Evolutionary conservation across 2,888 invertebrate species (phyloP), one percentile per base, ranked within the genome.

Genomic region (Altica lythri): DNA sequence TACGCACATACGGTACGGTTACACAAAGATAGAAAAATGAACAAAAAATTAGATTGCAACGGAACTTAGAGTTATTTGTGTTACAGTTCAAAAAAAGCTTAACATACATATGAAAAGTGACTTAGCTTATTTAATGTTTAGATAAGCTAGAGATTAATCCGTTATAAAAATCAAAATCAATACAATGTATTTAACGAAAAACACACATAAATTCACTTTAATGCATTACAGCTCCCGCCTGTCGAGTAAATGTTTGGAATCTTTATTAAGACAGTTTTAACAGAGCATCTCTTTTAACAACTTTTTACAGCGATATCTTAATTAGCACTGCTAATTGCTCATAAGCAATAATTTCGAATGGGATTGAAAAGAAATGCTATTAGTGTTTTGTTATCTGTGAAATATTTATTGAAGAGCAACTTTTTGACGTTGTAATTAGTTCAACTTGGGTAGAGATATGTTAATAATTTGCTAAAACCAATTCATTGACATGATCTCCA

Each of bases 261-360:
- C 25, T 48, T 48, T 48, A 48, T 48, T 37, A 35, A 48, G 38
- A 38, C 47, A 38, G 18, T 48, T 48, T 37, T 29, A 48, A 38
- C 37, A 27, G 47, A 47, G 22, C 10, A 47, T 47, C 27, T 47
- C 37, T 48, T 48, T 47, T 32, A 47, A 47, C 27, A 37, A 47
- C 37, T 47, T 47, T 46, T 48, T 37, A 37, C 47, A 29, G 38
- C 12, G 8, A 48, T 38, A 48, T 48, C 47, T 48, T 48, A 48
- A 48, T 48, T 27, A 48, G 27, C 38, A 12, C 29, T 25, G 13
- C 37, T 48, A 48, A 48, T 48, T 48, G 38, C 47, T 38, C 37
- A 48, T 48, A 48, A 48, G 47, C 47, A 37, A 48, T 48, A 48
- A 48, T 48, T 48, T 38, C 38, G 38, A 25, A 25, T 25, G 37